Evolutionary conservation across 2,888 invertebrate species (phyloP).

Genomic region (Trisateles emortualis): DNA sequence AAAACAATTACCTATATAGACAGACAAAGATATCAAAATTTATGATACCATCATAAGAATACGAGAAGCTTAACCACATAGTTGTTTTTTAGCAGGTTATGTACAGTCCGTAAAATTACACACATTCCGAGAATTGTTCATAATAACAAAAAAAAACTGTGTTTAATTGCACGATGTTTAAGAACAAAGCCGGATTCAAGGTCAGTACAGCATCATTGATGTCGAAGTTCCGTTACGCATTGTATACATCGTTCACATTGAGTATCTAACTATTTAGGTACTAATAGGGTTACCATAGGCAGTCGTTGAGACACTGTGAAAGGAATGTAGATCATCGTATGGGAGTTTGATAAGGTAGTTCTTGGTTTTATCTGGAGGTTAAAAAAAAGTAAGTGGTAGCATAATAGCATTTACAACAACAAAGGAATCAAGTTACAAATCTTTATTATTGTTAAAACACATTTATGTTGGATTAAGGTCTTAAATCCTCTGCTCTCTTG

Average conservation of each 20-base stretch:
- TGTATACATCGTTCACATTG: slow-evolving; percentile 32
- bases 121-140: slow-evolving; percentile 21
- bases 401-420: no score
- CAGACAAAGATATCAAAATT: not conserved
- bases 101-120: slow-evolving; percentile 17
- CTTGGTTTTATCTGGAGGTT: no score
- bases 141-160: slow-evolving; percentile 30
- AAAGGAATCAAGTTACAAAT: no score
- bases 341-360: no score
- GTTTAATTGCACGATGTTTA: slow-evolving; percentile 29
- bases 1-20: no score
- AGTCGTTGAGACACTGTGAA: not conserved
- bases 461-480: no score
- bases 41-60: not conserved
- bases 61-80: slow-evolving; percentile 1
- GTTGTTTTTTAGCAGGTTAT: slow-evolving; percentile 1
- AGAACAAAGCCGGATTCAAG: slow-evolving; percentile 37
- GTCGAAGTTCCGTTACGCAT: slow-evolving; percentile 39
- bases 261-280: slow-evolving; percentile 32
- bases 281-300: not conserved
- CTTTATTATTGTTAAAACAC: no score
- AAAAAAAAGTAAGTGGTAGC: no score
- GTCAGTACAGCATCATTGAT: slow-evolving; percentile 27
- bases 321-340: no score
- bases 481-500: no score